These are phyloP conservation scores for Boulengeromyrus knoepffleri DNA, from an alignment of 2,113 vertebrate species.

Conservation along the genomic window DNA sequence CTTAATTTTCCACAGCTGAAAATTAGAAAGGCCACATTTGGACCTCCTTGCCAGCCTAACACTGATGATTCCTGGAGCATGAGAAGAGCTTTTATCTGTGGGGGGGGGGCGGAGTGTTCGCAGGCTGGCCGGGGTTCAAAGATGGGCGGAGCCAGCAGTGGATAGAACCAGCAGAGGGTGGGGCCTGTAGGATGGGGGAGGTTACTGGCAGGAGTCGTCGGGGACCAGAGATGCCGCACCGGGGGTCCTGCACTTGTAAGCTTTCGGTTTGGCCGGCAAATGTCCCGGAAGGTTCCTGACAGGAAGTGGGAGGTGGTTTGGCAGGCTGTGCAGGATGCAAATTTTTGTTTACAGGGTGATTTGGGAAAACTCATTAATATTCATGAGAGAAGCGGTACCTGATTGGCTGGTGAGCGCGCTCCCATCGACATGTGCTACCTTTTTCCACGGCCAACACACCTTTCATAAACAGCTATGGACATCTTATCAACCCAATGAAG, in stretches of 20 bases:
- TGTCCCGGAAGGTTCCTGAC: neutral
- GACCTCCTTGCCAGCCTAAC: neutral
- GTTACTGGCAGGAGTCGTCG: neutral
- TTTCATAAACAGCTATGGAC: neutral
- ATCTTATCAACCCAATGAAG: too few relatives aligned
- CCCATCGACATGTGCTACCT: too few relatives aligned
- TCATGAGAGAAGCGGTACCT: neutral
- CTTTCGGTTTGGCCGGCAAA: too few relatives aligned
- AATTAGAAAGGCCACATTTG: slow-evolving; percentile 5
- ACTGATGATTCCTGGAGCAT: neutral
- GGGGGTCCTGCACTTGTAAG: too few relatives aligned
- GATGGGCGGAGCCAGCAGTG: neutral
- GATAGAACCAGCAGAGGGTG: neutral
- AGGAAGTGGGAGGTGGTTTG: neutral
- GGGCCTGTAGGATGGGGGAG: neutral
- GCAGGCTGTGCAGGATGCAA: neutral
- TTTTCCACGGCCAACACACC: neutral
- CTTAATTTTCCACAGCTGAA: slow-evolving; percentile 21
- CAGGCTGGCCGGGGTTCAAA: neutral
- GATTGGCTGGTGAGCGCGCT: neutral
- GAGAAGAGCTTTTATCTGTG: neutral
- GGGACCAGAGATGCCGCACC: neutral
- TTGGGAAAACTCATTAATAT: neutral
- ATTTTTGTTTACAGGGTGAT: neutral
- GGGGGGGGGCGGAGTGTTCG: neutral